Percentiles rank a stretch among this genome's conserved stretches.
These are phyloP conservation scores for Poecilus cupreus DNA, from an alignment of 2,888 invertebrate species.

Conservation along the genomic window DNA sequence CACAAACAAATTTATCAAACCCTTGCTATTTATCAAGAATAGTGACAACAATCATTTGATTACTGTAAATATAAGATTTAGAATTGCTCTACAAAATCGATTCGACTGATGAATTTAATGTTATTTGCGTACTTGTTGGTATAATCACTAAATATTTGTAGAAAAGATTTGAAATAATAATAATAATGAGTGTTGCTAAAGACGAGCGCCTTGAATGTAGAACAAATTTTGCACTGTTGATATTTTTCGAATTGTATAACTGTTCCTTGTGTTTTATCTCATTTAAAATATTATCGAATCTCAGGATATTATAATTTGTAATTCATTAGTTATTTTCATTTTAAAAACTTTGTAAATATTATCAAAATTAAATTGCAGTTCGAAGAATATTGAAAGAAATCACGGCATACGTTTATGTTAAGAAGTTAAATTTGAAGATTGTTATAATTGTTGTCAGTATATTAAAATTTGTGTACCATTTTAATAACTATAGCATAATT, in stretches of 20 bases:
- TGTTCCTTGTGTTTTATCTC: not conserved
- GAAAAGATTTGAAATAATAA: not conserved
- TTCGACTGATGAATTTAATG: not conserved
- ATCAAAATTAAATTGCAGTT: not conserved
- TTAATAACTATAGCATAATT: not conserved
- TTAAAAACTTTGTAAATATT: not conserved
- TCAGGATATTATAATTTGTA: not conserved
- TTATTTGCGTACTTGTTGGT: not conserved
- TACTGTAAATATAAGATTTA: too few species aligned
- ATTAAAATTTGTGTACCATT: slow-evolving; percentile 4
- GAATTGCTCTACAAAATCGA: not conserved
- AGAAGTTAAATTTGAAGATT: not conserved
- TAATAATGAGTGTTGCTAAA: slow-evolving; percentile 11
- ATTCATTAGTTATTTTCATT: not conserved
- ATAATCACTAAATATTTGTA: not conserved
- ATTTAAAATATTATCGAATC: not conserved
- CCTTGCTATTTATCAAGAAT: not conserved
- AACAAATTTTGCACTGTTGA: slow-evolving; percentile 5
- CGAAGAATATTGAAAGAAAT: slow-evolving; percentile 6
- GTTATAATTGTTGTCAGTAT: not conserved
- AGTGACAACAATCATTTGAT: slow-evolving; percentile 14
- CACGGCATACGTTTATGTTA: not conserved
- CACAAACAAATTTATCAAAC: too few species aligned
- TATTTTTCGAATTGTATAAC: slow-evolving; percentile 32
- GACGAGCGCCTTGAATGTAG: slow-evolving; percentile 36